Conservation (phyloP, 1,140 invertebrate genomes). For the Battus philenor region DNA sequence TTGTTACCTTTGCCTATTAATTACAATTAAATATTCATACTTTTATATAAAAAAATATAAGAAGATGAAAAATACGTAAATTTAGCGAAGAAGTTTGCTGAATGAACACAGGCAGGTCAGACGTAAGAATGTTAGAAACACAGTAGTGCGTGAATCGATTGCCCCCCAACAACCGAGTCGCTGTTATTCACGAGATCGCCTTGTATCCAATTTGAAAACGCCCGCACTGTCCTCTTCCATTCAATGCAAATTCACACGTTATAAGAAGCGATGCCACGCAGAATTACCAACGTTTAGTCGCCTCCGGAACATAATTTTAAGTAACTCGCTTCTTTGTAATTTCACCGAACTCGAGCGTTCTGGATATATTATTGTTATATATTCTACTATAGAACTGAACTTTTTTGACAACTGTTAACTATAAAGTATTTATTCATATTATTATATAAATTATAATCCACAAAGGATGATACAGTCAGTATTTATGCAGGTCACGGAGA, state of each 20-base stretch:
- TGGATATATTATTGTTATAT: constrained; percentile 24
- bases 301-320: constrained; percentile 64
- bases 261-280: constrained; percentile 62
- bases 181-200: constrained; percentile 28
- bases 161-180: constrained; percentile 17
- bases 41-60: too few relatives aligned
- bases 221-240: constrained; percentile 60
- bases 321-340: constrained; percentile 50
- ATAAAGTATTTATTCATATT: too few relatives aligned
- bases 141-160: constrained; percentile 19
- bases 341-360: constrained; percentile 35
- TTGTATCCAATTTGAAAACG: constrained; percentile 52
- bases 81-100: too few relatives aligned
- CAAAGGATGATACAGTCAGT: too few relatives aligned
- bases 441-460: too few relatives aligned
- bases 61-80: too few relatives aligned
- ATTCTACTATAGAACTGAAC: too few relatives aligned
- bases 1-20: too few relatives aligned
- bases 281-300: constrained; percentile 72
- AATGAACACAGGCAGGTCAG: background rate
- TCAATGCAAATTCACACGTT: constrained; percentile 72
- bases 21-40: too few relatives aligned
- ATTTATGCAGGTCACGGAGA: too few relatives aligned
- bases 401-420: too few relatives aligned
- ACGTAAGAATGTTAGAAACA: constrained; percentile 19